phyloP scores from a whole-genome alignment of 1,140 invertebrate genomes.

The Rhysida immarginata region DNA sequence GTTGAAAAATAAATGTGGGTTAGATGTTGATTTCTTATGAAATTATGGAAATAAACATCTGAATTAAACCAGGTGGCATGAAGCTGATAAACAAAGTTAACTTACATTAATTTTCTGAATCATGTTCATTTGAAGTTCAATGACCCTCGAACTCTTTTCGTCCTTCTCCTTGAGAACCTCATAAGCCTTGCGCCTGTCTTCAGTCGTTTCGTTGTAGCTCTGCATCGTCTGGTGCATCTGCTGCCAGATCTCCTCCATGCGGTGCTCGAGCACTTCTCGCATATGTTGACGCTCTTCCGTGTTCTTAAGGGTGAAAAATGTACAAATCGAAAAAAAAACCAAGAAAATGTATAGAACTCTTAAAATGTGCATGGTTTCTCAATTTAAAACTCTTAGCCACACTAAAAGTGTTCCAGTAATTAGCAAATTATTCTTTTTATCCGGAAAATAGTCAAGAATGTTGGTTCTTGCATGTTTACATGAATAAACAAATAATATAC shows the following conservation, averaged over 20 bases:
- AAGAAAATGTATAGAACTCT: no score
- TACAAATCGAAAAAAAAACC: not conserved
- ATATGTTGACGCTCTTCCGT: conserved; percentile 33
- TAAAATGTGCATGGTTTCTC: no score
- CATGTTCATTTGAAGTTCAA: not conserved
- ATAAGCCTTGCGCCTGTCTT: conserved; percentile 28
- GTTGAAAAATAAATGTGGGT: no score
- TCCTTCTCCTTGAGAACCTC: conserved; percentile 24
- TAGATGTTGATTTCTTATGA: no score
- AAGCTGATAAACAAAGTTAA: no score
- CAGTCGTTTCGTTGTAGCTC: conserved; percentile 30
- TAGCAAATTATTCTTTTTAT: not conserved
- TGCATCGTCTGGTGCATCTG: conserved; percentile 26
- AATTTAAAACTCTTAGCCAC: no score
- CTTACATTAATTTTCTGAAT: not conserved
- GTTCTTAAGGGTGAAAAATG: conserved; percentile 21
- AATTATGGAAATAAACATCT: no score
- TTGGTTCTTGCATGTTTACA: no score
- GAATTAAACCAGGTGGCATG: no score
- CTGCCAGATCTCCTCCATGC: conserved; percentile 27
- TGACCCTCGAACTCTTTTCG: not conserved
- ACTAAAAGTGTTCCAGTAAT: no score
- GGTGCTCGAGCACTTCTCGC: conserved; percentile 24
- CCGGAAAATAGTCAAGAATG: no score
- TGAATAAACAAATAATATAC: no score